Evolutionary conservation across 2,797 vertebrate genomes (phyloP), one percentile per base, ranked within the genome.

Genomic region (Enoplosus armatus): DNA sequence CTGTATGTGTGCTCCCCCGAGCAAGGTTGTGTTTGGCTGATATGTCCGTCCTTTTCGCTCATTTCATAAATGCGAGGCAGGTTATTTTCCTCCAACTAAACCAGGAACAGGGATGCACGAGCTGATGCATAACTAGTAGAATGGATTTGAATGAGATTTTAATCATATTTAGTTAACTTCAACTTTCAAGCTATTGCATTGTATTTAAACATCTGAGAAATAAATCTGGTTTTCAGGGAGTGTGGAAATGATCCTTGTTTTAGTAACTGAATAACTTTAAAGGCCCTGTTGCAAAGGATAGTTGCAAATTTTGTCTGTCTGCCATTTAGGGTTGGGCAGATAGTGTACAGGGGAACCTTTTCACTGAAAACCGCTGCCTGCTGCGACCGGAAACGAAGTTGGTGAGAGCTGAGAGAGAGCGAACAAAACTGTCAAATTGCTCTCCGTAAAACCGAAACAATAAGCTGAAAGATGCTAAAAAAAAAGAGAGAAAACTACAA

Each of bases 1-100:
- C 87, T 81, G 79, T 51, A 47, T 53, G 76, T 50, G 54, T 15
- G 48, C 18, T 72, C 87, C 92, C 90, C 20, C n/a, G 55, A 93
- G 93, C 90, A 91, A 94, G 92, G 92, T 92, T 87, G 86, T 72
- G 80, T 87, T 86, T 33, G 67, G 59, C 66, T 60, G 56, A 72
- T 76, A 72, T 58, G 63, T 73, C 62, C 75, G 87, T 80, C 87
- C 85, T 87, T 60, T 87, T 68, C 2, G 68, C 53, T 83, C 35
- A 45, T 73, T 80, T 77, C 3, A 54, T 39, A 60, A 70, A 82
- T 35, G 68, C 37, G 35, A 37, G 66, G 51, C 66, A 64, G 54
- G 27, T 61, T 78, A 31, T 72, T 75, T 75, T 59, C 12, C 53
- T 53, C 54, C 12, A 61, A 24, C 53, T 31, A 41, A 84, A 74